Percentiles rank a stretch among this genome's conserved stretches.
These are phyloP conservation scores for Stenotaenia linearis DNA, from an alignment of 2,888 invertebrate species.

Conservation along the genomic window DNA sequence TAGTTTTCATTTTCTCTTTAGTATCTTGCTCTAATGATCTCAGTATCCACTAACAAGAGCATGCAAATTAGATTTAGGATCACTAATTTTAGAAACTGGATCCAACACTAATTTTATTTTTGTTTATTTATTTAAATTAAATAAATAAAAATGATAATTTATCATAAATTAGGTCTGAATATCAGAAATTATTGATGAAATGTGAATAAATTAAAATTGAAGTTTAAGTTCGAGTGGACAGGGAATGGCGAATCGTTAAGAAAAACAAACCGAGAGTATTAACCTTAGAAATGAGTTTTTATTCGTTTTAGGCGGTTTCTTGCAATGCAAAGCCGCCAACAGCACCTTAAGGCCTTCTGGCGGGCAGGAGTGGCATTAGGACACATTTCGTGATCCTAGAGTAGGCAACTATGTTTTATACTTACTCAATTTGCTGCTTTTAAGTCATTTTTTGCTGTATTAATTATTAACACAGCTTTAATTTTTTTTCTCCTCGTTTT, in stretches of 20 bases:
- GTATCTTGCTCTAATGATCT: not conserved
- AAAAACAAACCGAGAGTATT: not conserved
- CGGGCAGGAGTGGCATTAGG: conserved; percentile 15
- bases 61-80: not conserved
- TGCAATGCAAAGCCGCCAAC: conserved; percentile 15
- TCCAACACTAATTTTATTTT: not conserved
- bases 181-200: not conserved
- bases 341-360: conserved; percentile 1
- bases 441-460: not conserved
- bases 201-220: not conserved
- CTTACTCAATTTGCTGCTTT: not conserved
- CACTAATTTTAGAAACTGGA: not conserved
- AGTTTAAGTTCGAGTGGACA: not conserved
- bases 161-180: not conserved
- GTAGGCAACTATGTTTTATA: conserved; percentile 14
- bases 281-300: not conserved
- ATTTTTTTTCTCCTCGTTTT: not conserved
- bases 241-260: not conserved
- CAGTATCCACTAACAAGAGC: not conserved
- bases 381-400: conserved; percentile 4
- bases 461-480: not conserved
- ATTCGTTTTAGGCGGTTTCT: conserved; percentile 10
- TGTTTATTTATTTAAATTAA: not conserved
- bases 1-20: not conserved
- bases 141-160: not conserved